phyloP scores from a whole-genome alignment of 1,140 invertebrate genomes.

The Aradophagus sp. region DNA sequence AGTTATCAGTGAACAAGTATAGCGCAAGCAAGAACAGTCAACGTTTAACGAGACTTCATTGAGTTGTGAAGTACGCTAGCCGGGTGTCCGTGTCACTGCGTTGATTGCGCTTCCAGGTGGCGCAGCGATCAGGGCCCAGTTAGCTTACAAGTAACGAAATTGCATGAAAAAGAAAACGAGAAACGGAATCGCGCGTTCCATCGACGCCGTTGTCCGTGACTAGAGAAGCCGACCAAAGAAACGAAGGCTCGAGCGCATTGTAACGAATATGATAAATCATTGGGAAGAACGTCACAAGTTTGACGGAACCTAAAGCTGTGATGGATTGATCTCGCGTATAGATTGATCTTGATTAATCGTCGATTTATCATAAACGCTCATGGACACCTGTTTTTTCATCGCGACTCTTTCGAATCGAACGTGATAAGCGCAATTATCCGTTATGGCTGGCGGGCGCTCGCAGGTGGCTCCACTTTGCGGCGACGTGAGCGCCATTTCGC shows the following conservation, averaged over 20 bases:
- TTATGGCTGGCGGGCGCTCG: slow-evolving; percentile 12
- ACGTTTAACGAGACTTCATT: slow-evolving; percentile 22
- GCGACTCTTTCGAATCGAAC: slow-evolving; percentile 55
- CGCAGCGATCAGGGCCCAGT: slow-evolving; percentile 2
- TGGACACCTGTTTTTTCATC: slow-evolving; percentile 52
- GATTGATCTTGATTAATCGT: slow-evolving; percentile 46
- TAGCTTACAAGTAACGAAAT: background rate
- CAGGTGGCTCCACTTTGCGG: slow-evolving; percentile 1
- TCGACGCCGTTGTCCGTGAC: too few relatives aligned
- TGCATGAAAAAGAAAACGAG: background rate
- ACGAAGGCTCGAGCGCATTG: slow-evolving; percentile 21
- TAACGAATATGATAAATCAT: slow-evolving; percentile 41
- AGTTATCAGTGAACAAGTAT: slow-evolving; percentile 22
- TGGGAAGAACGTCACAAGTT: slow-evolving; percentile 15
- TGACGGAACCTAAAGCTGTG: slow-evolving; percentile 41
- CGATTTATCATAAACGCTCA: slow-evolving; percentile 54
- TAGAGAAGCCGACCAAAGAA: slow-evolving; percentile 7
- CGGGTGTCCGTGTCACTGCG: background rate
- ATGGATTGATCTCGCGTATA: slow-evolving; percentile 42
- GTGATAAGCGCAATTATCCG: slow-evolving; percentile 51
- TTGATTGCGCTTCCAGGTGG: slow-evolving; percentile 2
- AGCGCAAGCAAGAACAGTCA: slow-evolving; percentile 16
- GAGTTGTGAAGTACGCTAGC: slow-evolving; percentile 16
- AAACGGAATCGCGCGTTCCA: background rate
- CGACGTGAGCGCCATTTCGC: background rate